A percentile compares a stretch with the other conserved stretches of the same genome.
These are phyloP conservation scores for Odocoileus hemionus DNA, from an alignment of 2,113 vertebrate genomes.

Conservation along the genomic window DNA sequence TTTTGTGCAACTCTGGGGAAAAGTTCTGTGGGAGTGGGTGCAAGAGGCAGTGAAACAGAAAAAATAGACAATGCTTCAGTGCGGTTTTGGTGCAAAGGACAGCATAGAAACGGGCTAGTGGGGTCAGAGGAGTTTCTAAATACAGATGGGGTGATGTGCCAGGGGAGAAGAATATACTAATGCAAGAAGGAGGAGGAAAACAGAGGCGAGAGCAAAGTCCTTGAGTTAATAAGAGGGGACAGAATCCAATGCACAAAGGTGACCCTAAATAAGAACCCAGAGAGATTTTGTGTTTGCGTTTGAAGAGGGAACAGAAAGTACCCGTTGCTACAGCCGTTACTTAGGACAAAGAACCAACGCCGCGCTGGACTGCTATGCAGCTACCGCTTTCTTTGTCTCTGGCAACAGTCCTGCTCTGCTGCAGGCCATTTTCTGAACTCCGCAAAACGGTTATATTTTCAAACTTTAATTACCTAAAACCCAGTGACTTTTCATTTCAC, in stretches of 20 bases:
- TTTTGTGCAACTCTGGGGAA: not conserved
- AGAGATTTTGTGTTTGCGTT: not conserved
- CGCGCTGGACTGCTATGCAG: not conserved
- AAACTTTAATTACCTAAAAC: not conserved
- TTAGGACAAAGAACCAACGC: not conserved
- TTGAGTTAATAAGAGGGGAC: not conserved
- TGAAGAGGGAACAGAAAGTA: not conserved
- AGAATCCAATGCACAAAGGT: not conserved
- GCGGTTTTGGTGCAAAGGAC: not conserved
- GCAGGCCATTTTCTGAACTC: not conserved
- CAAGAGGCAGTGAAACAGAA: not conserved
- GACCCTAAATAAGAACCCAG: not conserved
- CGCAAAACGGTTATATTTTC: not conserved
- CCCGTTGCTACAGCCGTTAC: too few species aligned
- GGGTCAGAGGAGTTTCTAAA: not conserved
- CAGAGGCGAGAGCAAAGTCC: not conserved
- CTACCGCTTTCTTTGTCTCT: not conserved
- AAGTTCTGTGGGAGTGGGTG: not conserved
- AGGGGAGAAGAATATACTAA: not conserved
- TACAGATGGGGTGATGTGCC: not conserved
- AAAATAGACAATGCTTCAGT: not conserved
- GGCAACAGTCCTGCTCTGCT: too few species aligned
- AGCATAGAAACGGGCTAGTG: not conserved
- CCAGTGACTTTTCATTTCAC: not conserved
- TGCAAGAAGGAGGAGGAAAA: not conserved